phyloP scores from a whole-genome alignment of 2,113 vertebrate species.

The Stictonetta naevosa region DNA sequence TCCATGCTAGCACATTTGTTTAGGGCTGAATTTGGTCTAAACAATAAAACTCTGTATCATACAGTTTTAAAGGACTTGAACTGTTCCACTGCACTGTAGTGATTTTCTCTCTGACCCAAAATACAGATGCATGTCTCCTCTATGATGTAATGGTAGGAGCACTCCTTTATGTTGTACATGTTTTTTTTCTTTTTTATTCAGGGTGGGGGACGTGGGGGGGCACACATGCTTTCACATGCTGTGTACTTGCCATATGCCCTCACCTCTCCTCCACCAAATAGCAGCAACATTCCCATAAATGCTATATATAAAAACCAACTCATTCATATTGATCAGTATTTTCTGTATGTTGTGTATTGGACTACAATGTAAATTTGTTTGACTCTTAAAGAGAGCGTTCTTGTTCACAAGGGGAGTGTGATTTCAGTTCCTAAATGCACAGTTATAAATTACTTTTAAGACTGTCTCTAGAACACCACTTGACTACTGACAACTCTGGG shows the following conservation, averaged over 20 bases:
- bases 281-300: not conserved
- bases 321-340: not conserved
- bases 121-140: not conserved
- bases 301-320: not conserved
- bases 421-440: not conserved
- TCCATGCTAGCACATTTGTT: not conserved
- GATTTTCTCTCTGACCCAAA: not conserved
- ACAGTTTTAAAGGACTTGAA: not conserved
- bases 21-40: not conserved
- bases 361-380: not conserved
- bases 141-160: not conserved
- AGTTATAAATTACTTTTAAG: not conserved
- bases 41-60: not conserved
- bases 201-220: no score
- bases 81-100: not conserved
- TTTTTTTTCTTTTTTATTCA: not conserved
- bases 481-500: not conserved
- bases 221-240: not conserved
- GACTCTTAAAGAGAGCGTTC: not conserved
- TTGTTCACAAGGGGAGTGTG: not conserved
- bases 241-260: not conserved
- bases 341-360: not conserved
- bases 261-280: not conserved
- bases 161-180: accelerated
- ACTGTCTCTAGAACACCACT: not conserved